phyloP scores from a whole-genome alignment of 2,797 vertebrate species.

The Enoplosus armatus region DNA sequence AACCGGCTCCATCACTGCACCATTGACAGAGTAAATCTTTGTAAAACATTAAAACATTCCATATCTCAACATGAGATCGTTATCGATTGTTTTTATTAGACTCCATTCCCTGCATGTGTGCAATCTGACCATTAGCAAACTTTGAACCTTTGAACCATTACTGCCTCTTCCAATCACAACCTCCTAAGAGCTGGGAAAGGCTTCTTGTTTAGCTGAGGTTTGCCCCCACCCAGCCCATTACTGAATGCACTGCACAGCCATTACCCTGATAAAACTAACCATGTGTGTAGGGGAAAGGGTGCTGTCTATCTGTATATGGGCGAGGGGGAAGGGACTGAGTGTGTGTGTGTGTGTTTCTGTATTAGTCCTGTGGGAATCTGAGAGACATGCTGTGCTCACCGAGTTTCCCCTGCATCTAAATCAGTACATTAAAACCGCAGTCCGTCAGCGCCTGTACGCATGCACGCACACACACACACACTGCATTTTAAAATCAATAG shows the following conservation, averaged over 20 bases:
- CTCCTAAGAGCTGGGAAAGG: conserved; percentile 52
- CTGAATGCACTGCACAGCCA: conserved; percentile 63
- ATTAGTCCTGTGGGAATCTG: conserved; percentile 71
- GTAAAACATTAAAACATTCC: conserved; percentile 17
- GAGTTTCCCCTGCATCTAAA: conserved; percentile 77
- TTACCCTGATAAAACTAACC: conserved; percentile 80
- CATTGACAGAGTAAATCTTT: neutral
- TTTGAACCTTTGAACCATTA: conserved; percentile 64
- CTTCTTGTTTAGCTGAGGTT: conserved; percentile 55
- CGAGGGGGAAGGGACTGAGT: conserved; percentile 54
- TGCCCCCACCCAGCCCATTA: conserved; percentile 60
- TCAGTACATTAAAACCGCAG: conserved; percentile 76
- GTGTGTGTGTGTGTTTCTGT: conserved; percentile 49
- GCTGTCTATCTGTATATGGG: conserved; percentile 45
- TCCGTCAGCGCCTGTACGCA: conserved; percentile 33
- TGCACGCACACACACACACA: conserved; percentile 29
- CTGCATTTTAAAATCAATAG: conserved; percentile 73
- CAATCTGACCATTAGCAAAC: conserved; percentile 57
- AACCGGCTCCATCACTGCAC: conserved; percentile 7
- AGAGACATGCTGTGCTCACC: conserved; percentile 59
- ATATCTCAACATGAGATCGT: conserved; percentile 33
- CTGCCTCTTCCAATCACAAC: conserved; percentile 49
- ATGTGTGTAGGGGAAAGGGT: conserved; percentile 80
- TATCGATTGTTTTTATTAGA: conserved; percentile 43
- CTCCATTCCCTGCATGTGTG: conserved; percentile 25